Conservation (phyloP, 53 echinoderm and acorn worm genomes). For the Echinarachnius parma region DNA sequence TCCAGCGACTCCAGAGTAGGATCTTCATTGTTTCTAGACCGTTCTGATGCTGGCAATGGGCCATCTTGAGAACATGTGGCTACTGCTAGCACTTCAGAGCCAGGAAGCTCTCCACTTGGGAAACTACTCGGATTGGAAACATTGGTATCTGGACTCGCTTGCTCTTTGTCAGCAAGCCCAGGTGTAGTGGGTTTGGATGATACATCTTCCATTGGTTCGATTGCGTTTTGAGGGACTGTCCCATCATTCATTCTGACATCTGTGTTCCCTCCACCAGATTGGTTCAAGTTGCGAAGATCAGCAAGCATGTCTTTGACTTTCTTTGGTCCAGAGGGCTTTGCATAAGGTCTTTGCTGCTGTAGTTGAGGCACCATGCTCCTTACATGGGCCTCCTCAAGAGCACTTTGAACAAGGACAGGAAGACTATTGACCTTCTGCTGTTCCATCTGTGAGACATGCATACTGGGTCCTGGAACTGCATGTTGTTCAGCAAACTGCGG, state of each 20-base stretch:
- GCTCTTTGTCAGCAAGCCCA: too few relatives aligned
- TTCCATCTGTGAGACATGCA: slow-evolving; percentile 23
- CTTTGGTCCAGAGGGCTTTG: slow-evolving; percentile 52
- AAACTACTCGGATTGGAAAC: too few relatives aligned
- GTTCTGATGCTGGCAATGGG: too few relatives aligned
- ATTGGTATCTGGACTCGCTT: too few relatives aligned
- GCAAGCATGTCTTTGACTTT: slow-evolving; percentile 97
- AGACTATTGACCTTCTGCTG: slow-evolving; percentile 48
- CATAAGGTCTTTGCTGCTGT: slow-evolving; percentile 50
- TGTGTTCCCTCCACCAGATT: not conserved
- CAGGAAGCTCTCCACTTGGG: too few relatives aligned
- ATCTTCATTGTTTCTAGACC: too few relatives aligned
- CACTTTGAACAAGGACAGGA: slow-evolving; percentile 50
- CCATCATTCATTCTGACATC: slow-evolving; percentile 1
- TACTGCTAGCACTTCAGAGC: too few relatives aligned
- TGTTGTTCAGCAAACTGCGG: slow-evolving; percentile 30
- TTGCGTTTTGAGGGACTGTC: not conserved
- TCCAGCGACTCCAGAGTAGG: too few relatives aligned
- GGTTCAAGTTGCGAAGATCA: slow-evolving; percentile 38
- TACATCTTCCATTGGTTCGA: not conserved
- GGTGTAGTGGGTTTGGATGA: too few relatives aligned
- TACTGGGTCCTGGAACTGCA: not conserved
- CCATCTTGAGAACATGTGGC: too few relatives aligned
- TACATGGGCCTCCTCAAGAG: slow-evolving; percentile 44
- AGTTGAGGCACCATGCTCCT: slow-evolving; percentile 62